phyloP scores from a whole-genome alignment of 2,113 vertebrate genomes.

The Cavia aperea region DNA sequence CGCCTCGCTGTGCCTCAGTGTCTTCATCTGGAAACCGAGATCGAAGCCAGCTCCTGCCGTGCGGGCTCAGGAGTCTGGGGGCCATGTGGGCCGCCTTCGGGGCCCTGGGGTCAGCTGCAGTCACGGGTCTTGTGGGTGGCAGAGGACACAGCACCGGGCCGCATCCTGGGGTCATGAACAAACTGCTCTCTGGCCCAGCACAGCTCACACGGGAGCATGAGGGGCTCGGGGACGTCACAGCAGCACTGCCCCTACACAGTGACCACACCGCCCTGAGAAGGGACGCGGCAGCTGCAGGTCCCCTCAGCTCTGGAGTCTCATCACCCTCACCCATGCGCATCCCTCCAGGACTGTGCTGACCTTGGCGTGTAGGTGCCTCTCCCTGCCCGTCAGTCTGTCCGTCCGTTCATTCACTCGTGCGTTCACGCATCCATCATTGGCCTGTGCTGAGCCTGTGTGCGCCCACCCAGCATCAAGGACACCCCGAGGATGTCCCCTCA shows the following conservation, averaged over 20 bases:
- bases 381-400: background rate
- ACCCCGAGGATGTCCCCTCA: rapidly evolving
- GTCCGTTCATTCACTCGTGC: background rate
- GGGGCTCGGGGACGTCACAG: background rate
- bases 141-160: background rate
- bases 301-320: background rate
- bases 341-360: background rate
- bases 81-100: background rate
- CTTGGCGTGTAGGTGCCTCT: background rate
- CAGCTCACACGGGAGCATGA: background rate
- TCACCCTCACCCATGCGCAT: background rate
- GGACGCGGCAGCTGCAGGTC: rapidly evolving
- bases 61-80: too few relatives aligned
- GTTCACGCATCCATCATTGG: background rate
- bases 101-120: background rate
- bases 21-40: background rate
- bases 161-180: background rate
- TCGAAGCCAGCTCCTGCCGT: background rate
- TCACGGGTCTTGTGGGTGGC: background rate
- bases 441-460: rapidly evolving
- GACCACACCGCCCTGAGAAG: background rate
- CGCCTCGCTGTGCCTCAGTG: background rate
- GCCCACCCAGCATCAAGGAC: background rate
- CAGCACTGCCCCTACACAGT: background rate
- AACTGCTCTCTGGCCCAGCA: background rate